Conservation (phyloP, 2,113 vertebrate genomes). For the Apistogramma diplotaenia region DNA sequence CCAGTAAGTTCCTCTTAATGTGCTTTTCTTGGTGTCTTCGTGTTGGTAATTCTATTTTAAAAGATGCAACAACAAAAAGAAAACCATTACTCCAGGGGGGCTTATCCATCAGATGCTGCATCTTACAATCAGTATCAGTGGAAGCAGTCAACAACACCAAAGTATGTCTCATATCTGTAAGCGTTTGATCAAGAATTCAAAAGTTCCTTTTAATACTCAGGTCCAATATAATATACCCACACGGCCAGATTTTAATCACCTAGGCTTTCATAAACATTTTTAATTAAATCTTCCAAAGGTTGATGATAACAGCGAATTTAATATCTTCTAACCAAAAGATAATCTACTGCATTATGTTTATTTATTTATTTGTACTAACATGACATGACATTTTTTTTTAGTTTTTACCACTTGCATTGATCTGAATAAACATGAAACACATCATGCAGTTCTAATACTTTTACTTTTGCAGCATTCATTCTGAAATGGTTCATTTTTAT, state of each 20-base stretch:
- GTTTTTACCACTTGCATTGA: not conserved
- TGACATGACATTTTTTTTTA: too few relatives aligned
- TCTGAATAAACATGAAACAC: not conserved
- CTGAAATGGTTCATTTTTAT: slow-evolving; percentile 10
- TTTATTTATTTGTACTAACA: not conserved
- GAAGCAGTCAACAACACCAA: not conserved
- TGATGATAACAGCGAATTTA: not conserved
- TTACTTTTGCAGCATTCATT: slow-evolving; percentile 10
- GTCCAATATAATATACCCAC: not conserved
- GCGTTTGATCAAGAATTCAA: not conserved
- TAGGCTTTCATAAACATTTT: not conserved
- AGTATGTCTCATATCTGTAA: not conserved
- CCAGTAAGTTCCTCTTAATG: slow-evolving; percentile 83
- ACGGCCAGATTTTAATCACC: slow-evolving; percentile 9
- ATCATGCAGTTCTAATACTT: not conserved
- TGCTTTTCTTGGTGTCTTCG: not conserved
- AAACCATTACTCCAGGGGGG: not conserved
- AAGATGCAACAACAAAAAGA: too few relatives aligned
- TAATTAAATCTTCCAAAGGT: not conserved
- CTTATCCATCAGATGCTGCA: not conserved
- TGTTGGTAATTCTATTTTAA: not conserved
- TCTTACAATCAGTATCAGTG: not conserved
- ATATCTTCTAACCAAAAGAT: not conserved
- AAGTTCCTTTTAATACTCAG: not conserved
- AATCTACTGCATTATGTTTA: not conserved